Conservation (phyloP, 2,888 invertebrate genomes). For the Idaea dimidiata region DNA sequence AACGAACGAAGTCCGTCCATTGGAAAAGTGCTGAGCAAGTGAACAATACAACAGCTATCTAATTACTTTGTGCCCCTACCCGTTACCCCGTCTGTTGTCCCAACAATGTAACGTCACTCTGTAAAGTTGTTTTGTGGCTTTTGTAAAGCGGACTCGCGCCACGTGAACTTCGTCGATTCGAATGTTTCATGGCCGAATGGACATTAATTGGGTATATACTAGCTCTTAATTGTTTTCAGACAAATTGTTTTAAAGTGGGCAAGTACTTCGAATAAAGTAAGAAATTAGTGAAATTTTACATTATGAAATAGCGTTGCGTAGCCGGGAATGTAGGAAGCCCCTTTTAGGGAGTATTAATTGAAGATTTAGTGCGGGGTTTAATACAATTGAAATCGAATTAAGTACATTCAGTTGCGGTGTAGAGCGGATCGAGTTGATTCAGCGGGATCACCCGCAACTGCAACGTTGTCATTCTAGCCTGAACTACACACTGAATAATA, state of each 20-base stretch:
- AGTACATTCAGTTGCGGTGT: conserved; percentile 73
- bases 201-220: conserved; percentile 40
- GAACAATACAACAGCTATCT: conserved; percentile 69
- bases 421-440: conserved; percentile 66
- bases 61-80: conserved; percentile 65
- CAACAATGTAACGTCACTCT: conserved; percentile 58
- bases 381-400: conserved; percentile 78
- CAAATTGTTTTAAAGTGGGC: conserved; percentile 2
- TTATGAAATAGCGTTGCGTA: conserved; percentile 13
- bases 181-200: conserved; percentile 39
- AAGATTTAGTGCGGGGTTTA: conserved; percentile 63
- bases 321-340: conserved; percentile 44
- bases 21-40: conserved; percentile 72
- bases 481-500: conserved; percentile 45
- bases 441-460: conserved; percentile 60
- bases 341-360: conserved; percentile 67
- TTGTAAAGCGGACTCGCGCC: conserved; percentile 50
- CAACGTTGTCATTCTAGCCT: conserved; percentile 27
- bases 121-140: conserved; percentile 65
- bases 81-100: conserved; percentile 50
- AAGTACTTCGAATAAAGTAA: conserved; percentile 22
- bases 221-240: conserved; percentile 25
- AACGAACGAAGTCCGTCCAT: conserved; percentile 56
- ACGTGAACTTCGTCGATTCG: conserved; percentile 47
- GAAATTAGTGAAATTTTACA: conserved; percentile 18